Base-by-base conservation (phyloP, 2,888 invertebrate genomes). In the Torymus auratus region DNA sequence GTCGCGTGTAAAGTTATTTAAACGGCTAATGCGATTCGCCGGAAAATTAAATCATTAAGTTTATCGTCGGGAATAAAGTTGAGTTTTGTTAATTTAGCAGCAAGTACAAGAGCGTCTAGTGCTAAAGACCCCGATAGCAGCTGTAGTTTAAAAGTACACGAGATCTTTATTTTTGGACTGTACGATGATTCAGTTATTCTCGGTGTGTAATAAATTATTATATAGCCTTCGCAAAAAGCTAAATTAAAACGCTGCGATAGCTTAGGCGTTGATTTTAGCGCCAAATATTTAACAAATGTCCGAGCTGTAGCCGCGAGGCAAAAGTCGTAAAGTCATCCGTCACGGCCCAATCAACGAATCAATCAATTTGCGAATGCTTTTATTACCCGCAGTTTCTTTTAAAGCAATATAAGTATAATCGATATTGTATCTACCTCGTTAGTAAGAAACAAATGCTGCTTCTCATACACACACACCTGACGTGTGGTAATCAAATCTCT, bases 241-340 rank as follows among this genome's bases (percentile, higher is more conserved):
- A 50, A 41, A 70, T 70, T 60, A n/a, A 61, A 77, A 77, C 56
- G 20, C 13, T 58, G 17, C 62, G n/a, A n/a, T 55, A 53, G 55
- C 53, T 61, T 28, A 41, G 28, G 20, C 52, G 65, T 72, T 67
- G 12, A 67, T 55, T 78, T 78, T 67, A 72, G 17, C 53, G 15
- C n/a, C 53, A 60, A 64, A 12, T 17, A 71, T 53, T 67, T 53
- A 12, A 60, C 65, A 60, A 56, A 55, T 52, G 62, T 17, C 11
- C 62, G 62, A 50, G 41, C 50, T 23, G 70, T n/a, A 12, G 64
- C 50, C 15, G 64, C 56, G 41, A 20, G 61, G 55, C n/a, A 61
- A 28, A 5, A 41, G 73, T 72, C 71, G 50, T 78, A 72, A 78
- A 78, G 23, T 72, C 68, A 68, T 78, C 56, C 53, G 60, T 68